These are phyloP conservation scores for Dasyornis broadbenti DNA, from an alignment of 2,113 vertebrate genomes.

Conservation along the genomic window DNA sequence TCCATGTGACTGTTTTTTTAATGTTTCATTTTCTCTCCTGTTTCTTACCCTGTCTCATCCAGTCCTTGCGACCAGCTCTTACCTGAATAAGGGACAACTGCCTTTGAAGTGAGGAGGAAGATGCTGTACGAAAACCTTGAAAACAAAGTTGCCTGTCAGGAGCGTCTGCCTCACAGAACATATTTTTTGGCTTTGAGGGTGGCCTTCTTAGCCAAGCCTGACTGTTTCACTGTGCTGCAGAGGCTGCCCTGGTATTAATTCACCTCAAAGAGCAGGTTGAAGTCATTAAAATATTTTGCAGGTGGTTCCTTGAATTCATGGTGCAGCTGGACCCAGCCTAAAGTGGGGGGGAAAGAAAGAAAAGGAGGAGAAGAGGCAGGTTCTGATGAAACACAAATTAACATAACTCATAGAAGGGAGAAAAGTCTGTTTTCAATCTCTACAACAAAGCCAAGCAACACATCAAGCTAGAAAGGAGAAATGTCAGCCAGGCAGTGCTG, in stretches of 20 bases:
- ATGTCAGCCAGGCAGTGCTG: not conserved
- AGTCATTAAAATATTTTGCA: constrained; percentile 60
- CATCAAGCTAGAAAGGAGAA: constrained; percentile 49
- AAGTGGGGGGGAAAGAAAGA: accelerated
- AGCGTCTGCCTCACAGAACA: not conserved
- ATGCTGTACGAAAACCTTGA: not conserved
- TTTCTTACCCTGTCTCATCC: not conserved
- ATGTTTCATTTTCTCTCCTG: not conserved
- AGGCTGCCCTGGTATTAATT: constrained; percentile 42
- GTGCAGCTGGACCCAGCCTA: constrained; percentile 49
- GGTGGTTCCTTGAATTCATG: constrained; percentile 59
- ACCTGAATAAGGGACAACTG: not conserved
- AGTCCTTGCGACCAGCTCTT: not conserved
- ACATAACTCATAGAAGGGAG: constrained; percentile 34
- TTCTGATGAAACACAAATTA: constrained; percentile 63
- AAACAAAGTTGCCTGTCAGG: not conserved
- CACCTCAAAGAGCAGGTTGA: constrained; percentile 59
- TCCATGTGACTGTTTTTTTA: not conserved
- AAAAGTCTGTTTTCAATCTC: constrained; percentile 64
- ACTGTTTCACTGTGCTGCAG: not conserved
- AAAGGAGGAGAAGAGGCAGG: constrained; percentile 2
- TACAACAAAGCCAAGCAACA: constrained; percentile 58
- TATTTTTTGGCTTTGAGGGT: constrained; percentile 15
- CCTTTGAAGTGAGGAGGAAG: not conserved
- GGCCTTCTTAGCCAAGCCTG: constrained; percentile 2